phyloP scores from a whole-genome alignment of 2,113 vertebrate species.

The Takifugu flavidus region DNA sequence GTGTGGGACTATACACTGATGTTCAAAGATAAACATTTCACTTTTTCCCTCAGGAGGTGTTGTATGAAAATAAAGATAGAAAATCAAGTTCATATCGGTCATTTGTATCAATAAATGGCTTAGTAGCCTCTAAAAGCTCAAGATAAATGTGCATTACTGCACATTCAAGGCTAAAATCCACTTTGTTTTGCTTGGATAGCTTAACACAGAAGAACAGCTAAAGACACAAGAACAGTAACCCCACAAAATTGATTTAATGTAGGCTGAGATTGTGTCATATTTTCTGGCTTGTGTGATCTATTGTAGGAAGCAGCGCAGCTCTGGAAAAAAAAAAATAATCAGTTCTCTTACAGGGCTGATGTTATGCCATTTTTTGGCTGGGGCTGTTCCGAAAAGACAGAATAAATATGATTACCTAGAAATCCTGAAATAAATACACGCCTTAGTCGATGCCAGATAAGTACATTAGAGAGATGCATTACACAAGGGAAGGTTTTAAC shows the following conservation, averaged over 20 bases:
- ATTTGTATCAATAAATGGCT: background rate
- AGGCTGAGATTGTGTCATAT: constrained; percentile 15
- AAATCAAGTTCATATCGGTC: background rate
- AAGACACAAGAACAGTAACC: constrained; percentile 9
- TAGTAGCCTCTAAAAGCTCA: too few relatives aligned
- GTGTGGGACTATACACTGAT: too few relatives aligned
- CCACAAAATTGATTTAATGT: constrained; percentile 21
- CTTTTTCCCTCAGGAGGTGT: background rate
- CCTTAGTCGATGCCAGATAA: constrained; percentile 34
- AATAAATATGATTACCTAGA: constrained; percentile 35
- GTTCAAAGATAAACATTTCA: too few relatives aligned
- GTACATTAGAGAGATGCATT: constrained; percentile 43
- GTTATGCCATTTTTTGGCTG: constrained; percentile 35
- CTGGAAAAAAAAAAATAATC: constrained; percentile 34
- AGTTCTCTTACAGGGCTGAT: constrained; percentile 45
- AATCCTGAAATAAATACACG: constrained; percentile 45
- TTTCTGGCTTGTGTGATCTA: constrained; percentile 35
- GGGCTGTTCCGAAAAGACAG: constrained; percentile 29
- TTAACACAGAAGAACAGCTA: background rate
- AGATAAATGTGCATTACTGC: too few relatives aligned
- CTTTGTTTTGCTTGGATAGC: background rate
- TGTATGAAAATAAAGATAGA: background rate
- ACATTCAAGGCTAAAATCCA: background rate
- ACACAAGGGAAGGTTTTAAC: constrained; percentile 43
- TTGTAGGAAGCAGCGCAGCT: constrained; percentile 34